Evolutionary conservation across 2,113 vertebrate genomes (phyloP).

Genomic region (Xerus inauris): DNA sequence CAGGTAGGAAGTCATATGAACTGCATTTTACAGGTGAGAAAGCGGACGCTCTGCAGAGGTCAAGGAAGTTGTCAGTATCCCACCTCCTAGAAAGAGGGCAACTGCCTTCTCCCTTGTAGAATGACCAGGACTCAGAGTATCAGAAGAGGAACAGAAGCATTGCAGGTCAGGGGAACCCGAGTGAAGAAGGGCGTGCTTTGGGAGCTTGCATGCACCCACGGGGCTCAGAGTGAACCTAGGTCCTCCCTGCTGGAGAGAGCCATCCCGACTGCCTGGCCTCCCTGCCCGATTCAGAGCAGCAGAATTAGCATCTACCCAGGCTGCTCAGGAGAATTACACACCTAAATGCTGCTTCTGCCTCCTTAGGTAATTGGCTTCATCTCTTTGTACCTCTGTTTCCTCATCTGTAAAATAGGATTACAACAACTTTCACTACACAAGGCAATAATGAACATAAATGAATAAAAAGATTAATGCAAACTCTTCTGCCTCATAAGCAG

Average conservation of each 20-base stretch:
- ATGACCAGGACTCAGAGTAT: neutral
- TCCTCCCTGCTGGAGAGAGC: neutral
- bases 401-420: conserved; percentile 16
- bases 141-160: neutral
- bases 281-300: too few species aligned
- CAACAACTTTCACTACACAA: neutral
- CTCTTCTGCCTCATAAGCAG: conserved; percentile 1
- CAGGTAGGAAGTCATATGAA: neutral
- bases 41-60: neutral
- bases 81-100: neutral
- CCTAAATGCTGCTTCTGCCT: neutral
- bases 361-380: neutral
- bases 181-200: neutral
- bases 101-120: neutral
- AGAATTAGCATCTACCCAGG: neutral
- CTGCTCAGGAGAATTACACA: neutral
- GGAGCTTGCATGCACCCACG: neutral
- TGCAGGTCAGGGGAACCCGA: neutral
- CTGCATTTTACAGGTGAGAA: neutral
- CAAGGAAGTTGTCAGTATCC: neutral
- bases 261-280: too few species aligned
- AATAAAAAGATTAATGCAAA: conserved; percentile 38
- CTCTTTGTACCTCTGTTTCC: neutral
- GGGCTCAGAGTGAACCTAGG: neutral
- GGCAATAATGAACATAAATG: neutral